Percentiles rank a stretch among this genome's conserved stretches.
phyloP scores from a whole-genome alignment of 1,140 invertebrate species.

The Aphelinus certus region DNA sequence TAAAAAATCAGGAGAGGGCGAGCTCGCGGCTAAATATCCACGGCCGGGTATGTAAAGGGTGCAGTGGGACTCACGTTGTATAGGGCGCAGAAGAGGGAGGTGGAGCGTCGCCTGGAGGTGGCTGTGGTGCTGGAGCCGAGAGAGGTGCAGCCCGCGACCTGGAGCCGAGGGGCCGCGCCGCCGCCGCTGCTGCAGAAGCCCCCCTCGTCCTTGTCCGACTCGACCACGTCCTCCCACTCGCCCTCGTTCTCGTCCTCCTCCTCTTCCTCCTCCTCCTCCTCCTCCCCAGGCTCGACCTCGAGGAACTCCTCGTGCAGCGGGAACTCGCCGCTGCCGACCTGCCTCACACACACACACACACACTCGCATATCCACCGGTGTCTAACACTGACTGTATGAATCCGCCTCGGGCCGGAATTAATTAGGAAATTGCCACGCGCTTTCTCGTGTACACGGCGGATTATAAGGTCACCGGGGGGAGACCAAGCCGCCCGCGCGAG shows the following conservation, averaged over 20 bases:
- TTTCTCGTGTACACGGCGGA: too few species aligned
- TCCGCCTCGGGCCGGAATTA: not conserved
- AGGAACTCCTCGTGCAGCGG: conserved; percentile 79
- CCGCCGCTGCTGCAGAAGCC: not conserved
- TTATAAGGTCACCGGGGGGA: not conserved
- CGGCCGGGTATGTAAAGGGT: too few species aligned
- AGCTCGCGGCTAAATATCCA: not conserved
- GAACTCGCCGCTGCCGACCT: conserved; percentile 85
- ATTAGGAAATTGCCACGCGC: not conserved
- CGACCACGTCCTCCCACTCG: conserved; percentile 28
- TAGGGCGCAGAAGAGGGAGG: conserved; percentile 70
- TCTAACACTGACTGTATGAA: too few species aligned
- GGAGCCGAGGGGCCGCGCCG: not conserved
- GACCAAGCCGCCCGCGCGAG: too few species aligned
- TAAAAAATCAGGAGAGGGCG: not conserved
- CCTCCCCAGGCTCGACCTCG: conserved; percentile 81
- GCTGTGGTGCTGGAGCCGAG: conserved; percentile 35
- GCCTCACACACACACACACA: not conserved
- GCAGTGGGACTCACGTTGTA: conserved; percentile 66
- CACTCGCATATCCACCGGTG: too few species aligned
- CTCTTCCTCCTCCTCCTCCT: conserved; percentile 63
- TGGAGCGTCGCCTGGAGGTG: conserved; percentile 41
- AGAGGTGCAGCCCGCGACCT: not conserved
- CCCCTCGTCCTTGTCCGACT: conserved; percentile 27
- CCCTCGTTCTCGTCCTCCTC: conserved; percentile 31